Base-by-base conservation (phyloP, 2,888 invertebrate species). In the Trissolcus japonicus region DNA sequence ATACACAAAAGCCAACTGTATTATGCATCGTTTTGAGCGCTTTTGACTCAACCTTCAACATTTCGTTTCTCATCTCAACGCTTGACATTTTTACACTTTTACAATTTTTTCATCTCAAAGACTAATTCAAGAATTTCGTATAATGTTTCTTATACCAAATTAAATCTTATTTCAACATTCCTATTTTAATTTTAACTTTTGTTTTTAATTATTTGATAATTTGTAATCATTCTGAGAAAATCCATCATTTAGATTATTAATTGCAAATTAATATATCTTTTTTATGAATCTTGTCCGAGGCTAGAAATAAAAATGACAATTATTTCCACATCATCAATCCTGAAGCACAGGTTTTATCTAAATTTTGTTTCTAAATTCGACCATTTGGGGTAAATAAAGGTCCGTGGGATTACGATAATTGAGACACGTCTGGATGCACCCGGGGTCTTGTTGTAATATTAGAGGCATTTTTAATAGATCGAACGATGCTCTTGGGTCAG, bases 401-500 rank as follows among this genome's bases (percentile, higher is more conserved):
- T 48, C 21, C 29, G n/a, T 54, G 6, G 53, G 66, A 74, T 74
- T 66, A 67, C 19, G 25, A 61, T 66, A 61, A 74, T 61, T 62
- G 61, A 54, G 57, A 50, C 51, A 51, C 16, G 21, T 61, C 51
- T 1, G 53, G 54, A 57, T 53, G 35, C 25, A 61, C 62, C 54
- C 25, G 7, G 17, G 35, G 60, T 55, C 56, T 69, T 74, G 41
- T 75, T 71, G 66, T 71, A 60, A 72, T 68, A 73, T 78, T 62
- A 53, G 55, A 56, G 63, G 16, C 50, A 69, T 74, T 78, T 75
- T 75, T 78, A 74, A 75, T 68, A 75, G 62, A 57, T 75, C 59
- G 16, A 29, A 43, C 50, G 63, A 67, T 62, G 60, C 76, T 80
- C 76, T 29, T 60, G 74, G 79, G 79, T 80, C 81, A 61, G 73